Evolutionary conservation across 1,140 invertebrate genomes (phyloP).

Genomic region (Pseudomyrmex sp.): DNA sequence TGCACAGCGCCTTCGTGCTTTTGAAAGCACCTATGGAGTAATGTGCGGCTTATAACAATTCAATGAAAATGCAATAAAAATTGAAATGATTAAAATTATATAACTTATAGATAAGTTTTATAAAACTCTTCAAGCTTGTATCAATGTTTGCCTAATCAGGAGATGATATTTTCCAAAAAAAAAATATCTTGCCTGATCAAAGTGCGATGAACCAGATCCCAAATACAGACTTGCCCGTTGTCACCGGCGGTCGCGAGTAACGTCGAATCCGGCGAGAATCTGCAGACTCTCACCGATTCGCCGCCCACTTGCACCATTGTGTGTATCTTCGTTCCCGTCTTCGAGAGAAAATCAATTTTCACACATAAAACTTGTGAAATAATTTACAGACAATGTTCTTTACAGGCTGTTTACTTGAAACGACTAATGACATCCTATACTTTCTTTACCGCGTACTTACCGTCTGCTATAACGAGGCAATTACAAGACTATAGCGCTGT

Average conservation of each 20-base stretch:
- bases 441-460: slow-evolving; percentile 9
- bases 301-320: slow-evolving; percentile 89
- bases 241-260: slow-evolving; percentile 90
- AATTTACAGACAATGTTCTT: not conserved
- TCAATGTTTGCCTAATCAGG: not conserved
- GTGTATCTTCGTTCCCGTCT: slow-evolving; percentile 87
- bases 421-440: not conserved
- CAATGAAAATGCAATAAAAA: not conserved
- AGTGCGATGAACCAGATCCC: slow-evolving; percentile 89
- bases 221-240: slow-evolving; percentile 90
- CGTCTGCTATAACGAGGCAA: not conserved
- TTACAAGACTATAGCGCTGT: not conserved
- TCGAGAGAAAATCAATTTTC: slow-evolving; percentile 31
- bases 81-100: not conserved
- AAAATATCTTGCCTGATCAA: slow-evolving; percentile 86
- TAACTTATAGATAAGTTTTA: not conserved
- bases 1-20: slow-evolving; percentile 90
- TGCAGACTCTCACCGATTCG: slow-evolving; percentile 87
- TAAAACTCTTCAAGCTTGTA: not conserved
- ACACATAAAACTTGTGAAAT: not conserved
- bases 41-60: not conserved
- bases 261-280: slow-evolving; percentile 89
- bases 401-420: not conserved
- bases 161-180: not conserved
- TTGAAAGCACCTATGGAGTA: slow-evolving; percentile 85